Evolutionary conservation across 1,140 invertebrate genomes (phyloP), one percentile per base, ranked within the genome.

Genomic region (Anastrepha obliqua): DNA sequence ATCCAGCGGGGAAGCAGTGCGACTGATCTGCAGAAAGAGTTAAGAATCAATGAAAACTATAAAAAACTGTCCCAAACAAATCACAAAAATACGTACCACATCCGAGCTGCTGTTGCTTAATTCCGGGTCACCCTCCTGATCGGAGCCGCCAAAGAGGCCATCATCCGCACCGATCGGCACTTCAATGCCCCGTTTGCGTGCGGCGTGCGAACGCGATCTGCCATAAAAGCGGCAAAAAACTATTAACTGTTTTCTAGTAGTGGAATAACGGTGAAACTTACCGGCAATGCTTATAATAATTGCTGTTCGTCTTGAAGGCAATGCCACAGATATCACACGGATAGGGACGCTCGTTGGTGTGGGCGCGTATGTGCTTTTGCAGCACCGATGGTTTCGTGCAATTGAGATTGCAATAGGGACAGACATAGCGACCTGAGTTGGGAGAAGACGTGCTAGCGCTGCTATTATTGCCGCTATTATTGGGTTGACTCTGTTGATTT

Each of bases 331-430:
- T 96, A 78, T 95, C 94, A 94, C 98, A 99, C 15, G 98, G 98
- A 94, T 96, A 99, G 39, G 98, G 98, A 85, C 98, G 95, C 93
- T 98, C 98, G 91, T 98, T 98, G n/a, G 97, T 97, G 94, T 98
- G 97, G 88, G 97, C 96, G 90, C 98, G 95, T 90, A 98, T 97
- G 94, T 99, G 98, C 94, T 99, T 99, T 92, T 98, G 96, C 78
- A 98, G 94, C 65, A 98, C 97, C 90, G 97, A 98, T n/a, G 98
- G 98, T 93, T 99, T 99, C 89, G 97, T 96, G 94, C 97, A 98
- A 64, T 95, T 96, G 90, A 97, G 94, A 91, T 96, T 97, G 94
- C 98, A 99, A 93, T 97, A 98, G 2, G 96, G 95, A 92, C 98
- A 99, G 87, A 97, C 95, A 93, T 98, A 96, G 88, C 95, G 94